Conservation (phyloP, 2,113 vertebrate species). For the Gopherus flavomarginatus region DNA sequence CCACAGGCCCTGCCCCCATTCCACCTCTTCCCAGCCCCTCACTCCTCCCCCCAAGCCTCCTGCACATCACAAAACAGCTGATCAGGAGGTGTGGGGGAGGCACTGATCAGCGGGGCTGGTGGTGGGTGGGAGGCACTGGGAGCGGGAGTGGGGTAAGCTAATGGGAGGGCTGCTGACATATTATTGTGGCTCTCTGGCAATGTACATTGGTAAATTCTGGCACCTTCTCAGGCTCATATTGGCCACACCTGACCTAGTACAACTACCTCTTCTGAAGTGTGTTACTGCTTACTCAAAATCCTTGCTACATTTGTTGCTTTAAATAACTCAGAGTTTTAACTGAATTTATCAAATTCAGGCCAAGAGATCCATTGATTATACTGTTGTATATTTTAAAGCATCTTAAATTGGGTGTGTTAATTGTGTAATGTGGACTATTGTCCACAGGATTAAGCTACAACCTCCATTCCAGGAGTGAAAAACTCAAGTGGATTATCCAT, state of each 20-base stretch:
- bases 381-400: not conserved
- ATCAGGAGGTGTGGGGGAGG: too few relatives aligned
- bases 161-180: too few relatives aligned
- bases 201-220: too few relatives aligned
- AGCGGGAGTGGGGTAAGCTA: too few relatives aligned
- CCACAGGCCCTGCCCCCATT: too few relatives aligned
- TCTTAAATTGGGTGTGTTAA: not conserved
- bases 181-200: too few relatives aligned
- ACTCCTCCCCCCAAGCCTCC: too few relatives aligned
- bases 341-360: not conserved
- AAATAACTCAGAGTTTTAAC: not conserved
- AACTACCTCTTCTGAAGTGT: not conserved
- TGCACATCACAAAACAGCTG: too few relatives aligned
- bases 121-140: too few relatives aligned
- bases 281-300: not conserved
- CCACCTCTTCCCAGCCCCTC: too few relatives aligned
- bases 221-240: too few relatives aligned
- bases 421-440: not conserved
- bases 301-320: slow-evolving; percentile 16
- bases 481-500: not conserved
- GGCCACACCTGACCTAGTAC: not conserved
- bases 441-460: not conserved
- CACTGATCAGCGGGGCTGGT: too few relatives aligned
- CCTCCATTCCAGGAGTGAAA: not conserved
- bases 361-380: slow-evolving; percentile 17